These are phyloP conservation scores for Eupleurogrammus muticus DNA, from an alignment of 2,797 vertebrate species.

Conservation along the genomic window DNA sequence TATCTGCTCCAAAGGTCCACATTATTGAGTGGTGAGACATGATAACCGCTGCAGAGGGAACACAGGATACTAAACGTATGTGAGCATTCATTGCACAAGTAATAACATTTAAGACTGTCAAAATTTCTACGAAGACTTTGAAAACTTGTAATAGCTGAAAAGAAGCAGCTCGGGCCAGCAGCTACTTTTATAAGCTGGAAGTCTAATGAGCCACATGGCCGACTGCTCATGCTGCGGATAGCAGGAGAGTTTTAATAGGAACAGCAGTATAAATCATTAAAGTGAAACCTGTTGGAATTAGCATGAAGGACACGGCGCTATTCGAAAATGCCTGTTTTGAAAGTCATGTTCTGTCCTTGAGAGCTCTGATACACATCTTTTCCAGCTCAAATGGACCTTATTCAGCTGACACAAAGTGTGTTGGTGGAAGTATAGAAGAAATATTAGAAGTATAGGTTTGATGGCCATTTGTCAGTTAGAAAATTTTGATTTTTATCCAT, in stretches of 20 bases:
- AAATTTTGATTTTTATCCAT: background rate
- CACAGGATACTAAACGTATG: background rate
- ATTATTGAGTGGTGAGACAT: background rate
- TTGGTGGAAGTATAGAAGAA: constrained; percentile 4
- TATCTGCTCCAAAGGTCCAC: too few relatives aligned
- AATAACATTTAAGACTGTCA: background rate
- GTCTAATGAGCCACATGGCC: constrained; percentile 39
- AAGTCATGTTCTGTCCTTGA: constrained; percentile 27
- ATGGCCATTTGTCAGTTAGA: background rate
- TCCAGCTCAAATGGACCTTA: constrained; percentile 14
- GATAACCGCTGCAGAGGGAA: too few relatives aligned
- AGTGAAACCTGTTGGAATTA: constrained; percentile 29
- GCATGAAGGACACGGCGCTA: background rate
- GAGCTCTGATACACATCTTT: background rate
- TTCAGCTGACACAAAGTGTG: constrained; percentile 13
- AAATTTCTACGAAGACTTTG: too few relatives aligned
- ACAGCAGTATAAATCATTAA: constrained; percentile 17
- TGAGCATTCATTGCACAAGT: background rate
- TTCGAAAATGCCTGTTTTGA: constrained; percentile 19
- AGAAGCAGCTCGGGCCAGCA: too few relatives aligned
- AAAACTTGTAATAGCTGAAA: too few relatives aligned
- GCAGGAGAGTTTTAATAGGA: constrained; percentile 23
- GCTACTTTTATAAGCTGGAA: background rate
- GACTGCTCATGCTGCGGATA: constrained; percentile 39
- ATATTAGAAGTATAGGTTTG: background rate